Percentiles rank a stretch among this genome's conserved stretches.
Conservation (phyloP, 2,888 invertebrate species). For the Isoperla grammatica region DNA sequence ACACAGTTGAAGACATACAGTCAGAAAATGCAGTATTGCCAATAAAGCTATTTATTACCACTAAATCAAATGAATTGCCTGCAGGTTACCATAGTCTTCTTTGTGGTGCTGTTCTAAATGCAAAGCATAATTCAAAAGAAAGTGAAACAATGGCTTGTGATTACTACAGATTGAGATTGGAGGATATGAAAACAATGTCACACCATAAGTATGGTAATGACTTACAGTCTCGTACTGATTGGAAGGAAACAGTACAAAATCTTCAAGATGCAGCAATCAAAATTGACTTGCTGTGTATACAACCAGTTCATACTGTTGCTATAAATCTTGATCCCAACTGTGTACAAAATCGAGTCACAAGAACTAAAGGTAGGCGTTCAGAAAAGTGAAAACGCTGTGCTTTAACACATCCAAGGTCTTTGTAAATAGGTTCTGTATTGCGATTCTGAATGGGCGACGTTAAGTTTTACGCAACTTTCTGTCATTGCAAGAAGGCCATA, state of each 20-base stretch:
- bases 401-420: no score
- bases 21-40: constrained; percentile 35
- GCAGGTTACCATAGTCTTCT: constrained; percentile 39
- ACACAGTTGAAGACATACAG: constrained; percentile 21
- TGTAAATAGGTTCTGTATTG: no score
- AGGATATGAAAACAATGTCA: constrained; percentile 60
- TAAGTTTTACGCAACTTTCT: no score
- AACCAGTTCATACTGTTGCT: constrained; percentile 55
- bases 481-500: no score
- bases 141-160: constrained; percentile 45
- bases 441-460: no score
- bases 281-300: constrained; percentile 64
- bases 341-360: constrained; percentile 31
- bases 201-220: constrained; percentile 59
- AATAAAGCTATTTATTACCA: constrained; percentile 44
- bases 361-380: no score
- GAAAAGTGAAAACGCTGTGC: constrained; percentile 11
- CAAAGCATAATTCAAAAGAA: constrained; percentile 51
- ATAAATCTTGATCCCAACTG: constrained; percentile 44
- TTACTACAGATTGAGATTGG: constrained; percentile 53
- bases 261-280: constrained; percentile 60
- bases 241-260: constrained; percentile 52
- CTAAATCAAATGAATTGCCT: constrained; percentile 42
- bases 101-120: constrained; percentile 59
- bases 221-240: not conserved